phyloP scores from a whole-genome alignment of 1,140 invertebrate genomes.

The Wasmannia auropunctata region DNA sequence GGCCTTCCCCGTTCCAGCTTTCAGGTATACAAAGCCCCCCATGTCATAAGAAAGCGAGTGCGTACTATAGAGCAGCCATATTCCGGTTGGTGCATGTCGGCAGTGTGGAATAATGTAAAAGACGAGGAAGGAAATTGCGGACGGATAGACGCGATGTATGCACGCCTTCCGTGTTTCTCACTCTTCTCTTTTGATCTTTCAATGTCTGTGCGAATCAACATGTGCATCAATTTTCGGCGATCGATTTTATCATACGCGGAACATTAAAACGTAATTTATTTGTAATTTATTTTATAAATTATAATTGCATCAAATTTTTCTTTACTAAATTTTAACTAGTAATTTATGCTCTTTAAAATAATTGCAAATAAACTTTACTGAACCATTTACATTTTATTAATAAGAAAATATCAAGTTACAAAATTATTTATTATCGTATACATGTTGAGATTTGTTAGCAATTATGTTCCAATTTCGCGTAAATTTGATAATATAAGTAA shows the following conservation, averaged over 20 bases:
- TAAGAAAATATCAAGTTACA: not conserved
- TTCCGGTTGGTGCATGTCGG: constrained; percentile 13
- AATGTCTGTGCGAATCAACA: constrained; percentile 2
- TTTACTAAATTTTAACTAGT: not conserved
- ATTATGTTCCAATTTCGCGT: not conserved
- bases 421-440: not conserved
- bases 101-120: constrained; percentile 45
- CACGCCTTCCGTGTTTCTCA: not conserved
- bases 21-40: constrained; percentile 69
- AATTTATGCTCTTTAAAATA: too few relatives aligned
- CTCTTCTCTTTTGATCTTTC: not conserved
- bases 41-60: constrained; percentile 42
- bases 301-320: not conserved
- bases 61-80: constrained; percentile 9
- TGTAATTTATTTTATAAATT: not conserved
- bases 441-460: not conserved
- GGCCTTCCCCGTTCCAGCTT: constrained; percentile 87
- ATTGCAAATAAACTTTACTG: not conserved
- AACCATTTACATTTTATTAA: not conserved
- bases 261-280: not conserved
- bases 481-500: not conserved
- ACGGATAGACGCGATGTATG: not conserved
- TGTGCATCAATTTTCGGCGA: not conserved
- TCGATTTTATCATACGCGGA: not conserved
- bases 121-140: constrained; percentile 34